These are phyloP conservation scores for Agrypnia vestita DNA, from an alignment of 1,140 invertebrate genomes.

Conservation along the genomic window DNA sequence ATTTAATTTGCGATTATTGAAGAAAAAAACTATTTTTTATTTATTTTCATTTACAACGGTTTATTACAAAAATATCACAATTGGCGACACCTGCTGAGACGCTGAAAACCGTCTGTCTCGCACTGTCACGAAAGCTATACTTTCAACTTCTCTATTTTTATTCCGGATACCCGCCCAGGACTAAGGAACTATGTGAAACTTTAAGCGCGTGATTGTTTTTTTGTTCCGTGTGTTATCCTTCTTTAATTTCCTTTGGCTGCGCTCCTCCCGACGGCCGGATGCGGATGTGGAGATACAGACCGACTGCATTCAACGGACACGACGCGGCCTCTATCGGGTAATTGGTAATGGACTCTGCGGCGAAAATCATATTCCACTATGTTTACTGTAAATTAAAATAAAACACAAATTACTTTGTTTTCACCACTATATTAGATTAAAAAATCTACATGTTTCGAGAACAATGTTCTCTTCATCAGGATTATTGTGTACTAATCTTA, in stretches of 20 bases:
- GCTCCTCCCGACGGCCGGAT: background rate
- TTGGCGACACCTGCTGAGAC: background rate
- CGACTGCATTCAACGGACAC: background rate
- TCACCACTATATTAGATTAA: too few relatives aligned
- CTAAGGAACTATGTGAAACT: slow-evolving; percentile 22
- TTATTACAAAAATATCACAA: background rate
- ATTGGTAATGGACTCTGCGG: background rate
- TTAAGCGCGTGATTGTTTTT: slow-evolving; percentile 21
- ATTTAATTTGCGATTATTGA: too few relatives aligned
- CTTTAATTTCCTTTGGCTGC: slow-evolving; percentile 36
- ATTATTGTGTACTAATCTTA: too few relatives aligned
- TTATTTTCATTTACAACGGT: background rate
- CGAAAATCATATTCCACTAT: too few relatives aligned
- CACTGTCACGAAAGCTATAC: slow-evolving; percentile 11
- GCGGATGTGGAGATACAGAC: background rate
- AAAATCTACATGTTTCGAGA: too few relatives aligned
- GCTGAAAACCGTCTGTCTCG: slow-evolving; percentile 9
- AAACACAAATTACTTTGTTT: too few relatives aligned
- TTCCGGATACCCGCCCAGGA: background rate
- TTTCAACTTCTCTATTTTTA: background rate
- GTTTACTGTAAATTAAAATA: too few relatives aligned
- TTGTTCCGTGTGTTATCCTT: slow-evolving; percentile 24
- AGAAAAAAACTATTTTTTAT: too few relatives aligned
- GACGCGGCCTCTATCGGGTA: background rate
- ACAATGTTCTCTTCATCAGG: too few relatives aligned